Evolutionary conservation across 2,797 vertebrate genomes (phyloP).

Genomic region (Emydoidea blandingii): DNA sequence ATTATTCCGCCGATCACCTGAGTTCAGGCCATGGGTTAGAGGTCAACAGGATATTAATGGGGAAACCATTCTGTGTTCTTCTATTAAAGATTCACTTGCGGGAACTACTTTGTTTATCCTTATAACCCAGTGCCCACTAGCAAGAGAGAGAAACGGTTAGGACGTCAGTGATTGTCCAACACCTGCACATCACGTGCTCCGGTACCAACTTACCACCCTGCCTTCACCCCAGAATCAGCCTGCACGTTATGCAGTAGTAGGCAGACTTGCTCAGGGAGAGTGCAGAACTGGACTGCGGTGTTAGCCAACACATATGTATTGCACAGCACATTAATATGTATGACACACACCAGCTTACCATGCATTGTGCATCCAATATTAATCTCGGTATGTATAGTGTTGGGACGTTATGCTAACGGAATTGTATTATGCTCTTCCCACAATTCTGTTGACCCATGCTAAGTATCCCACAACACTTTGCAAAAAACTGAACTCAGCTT

Average conservation of each 20-base stretch:
- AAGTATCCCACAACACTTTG: not conserved
- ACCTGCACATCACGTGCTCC: not conserved
- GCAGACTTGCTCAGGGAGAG: conserved; percentile 46
- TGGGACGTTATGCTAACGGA: not conserved
- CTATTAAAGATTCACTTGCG: not conserved
- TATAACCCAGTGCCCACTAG: not conserved
- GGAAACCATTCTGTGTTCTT: not conserved
- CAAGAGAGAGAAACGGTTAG: not conserved
- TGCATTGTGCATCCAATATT: not conserved
- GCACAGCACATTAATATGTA: not conserved
- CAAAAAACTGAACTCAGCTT: not conserved
- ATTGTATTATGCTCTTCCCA: not conserved
- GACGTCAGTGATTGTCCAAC: not conserved
- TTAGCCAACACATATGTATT: not conserved
- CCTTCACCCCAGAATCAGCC: not conserved
- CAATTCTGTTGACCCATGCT: not conserved
- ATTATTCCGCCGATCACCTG: not conserved
- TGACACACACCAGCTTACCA: not conserved
- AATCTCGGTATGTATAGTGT: not conserved
- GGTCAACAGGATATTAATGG: not conserved
- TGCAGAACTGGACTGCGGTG: conserved; percentile 3
- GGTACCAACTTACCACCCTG: conserved; percentile 7
- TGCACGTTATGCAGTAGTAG: not conserved
- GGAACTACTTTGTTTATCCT: not conserved
- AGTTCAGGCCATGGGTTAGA: not conserved